A percentile compares a stretch with the other conserved stretches of the same genome.
Evolutionary conservation across 1,140 invertebrate genomes (phyloP).

Genomic region (Meloidogyne chitwoodi): DNA sequence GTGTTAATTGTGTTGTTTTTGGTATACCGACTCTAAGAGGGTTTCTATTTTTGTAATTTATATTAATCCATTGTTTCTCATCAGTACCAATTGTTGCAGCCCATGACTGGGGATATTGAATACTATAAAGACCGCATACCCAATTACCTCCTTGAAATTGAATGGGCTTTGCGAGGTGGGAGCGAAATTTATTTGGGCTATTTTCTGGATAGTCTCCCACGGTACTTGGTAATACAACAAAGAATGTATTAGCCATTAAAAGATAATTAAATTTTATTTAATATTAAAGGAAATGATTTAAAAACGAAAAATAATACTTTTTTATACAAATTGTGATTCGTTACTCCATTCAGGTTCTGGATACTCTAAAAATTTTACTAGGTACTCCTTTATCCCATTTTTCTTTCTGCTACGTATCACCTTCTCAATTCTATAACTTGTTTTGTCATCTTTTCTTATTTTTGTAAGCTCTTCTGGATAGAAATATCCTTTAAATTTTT

Average conservation of each 20-base stretch:
- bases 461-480: not conserved
- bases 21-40: not conserved
- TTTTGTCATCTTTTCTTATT: not conserved
- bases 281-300: too few relatives aligned
- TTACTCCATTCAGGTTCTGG: conserved; percentile 5
- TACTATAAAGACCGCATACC: not conserved
- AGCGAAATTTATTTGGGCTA: too few relatives aligned
- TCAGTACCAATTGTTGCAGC: conserved; percentile 1
- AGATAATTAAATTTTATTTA: too few relatives aligned
- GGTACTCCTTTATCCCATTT: conserved; percentile 10
- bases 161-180: conserved; percentile 6
- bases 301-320: not conserved
- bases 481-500: conserved; percentile 2
- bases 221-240: conserved; percentile 14
- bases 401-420: not conserved
- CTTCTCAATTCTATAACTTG: not conserved
- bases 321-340: conserved; percentile 2
- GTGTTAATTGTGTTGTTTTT: not conserved
- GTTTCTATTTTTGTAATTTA: not conserved
- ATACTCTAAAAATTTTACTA: conserved; percentile 14
- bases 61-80: conserved; percentile 1
- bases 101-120: not conserved
- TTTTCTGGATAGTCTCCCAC: too few relatives aligned
- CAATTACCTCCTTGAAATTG: not conserved
- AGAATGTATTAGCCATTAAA: not conserved